Evolutionary conservation across 2,888 invertebrate species (phyloP), one percentile per base, ranked within the genome.

Genomic region (Scaptomyza tumidula): DNA sequence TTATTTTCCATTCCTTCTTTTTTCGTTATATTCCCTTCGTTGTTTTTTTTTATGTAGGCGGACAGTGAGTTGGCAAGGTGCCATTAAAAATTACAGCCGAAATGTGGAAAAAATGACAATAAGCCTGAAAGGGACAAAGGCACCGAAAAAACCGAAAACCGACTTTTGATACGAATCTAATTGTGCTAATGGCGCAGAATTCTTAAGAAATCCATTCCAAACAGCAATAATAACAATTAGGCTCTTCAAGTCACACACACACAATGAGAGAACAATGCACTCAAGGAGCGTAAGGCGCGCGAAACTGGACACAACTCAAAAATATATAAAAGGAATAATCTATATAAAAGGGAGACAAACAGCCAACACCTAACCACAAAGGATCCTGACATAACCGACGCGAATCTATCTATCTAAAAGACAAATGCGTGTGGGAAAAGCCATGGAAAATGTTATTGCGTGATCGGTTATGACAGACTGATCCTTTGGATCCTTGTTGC

Each of bases 61-160:
- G 85, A 88, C 85, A 80, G 88, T 86, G 86, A 86, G 86, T 88
- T 90, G 90, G 90, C 90, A 90, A 89, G 90, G 74, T 88, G 81
- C 79, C 80, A 90, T 89, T 90, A 89, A 90, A 90, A 88, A 73
- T 75, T 86, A 86, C 85, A 76, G 54, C 68, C 83, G 64, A 78
- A 83, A 86, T 75, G 75, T 80, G 78, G 71, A 89, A 83, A 75
- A 81, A 78, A 78, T 83, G 82, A 88, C 87, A 89, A 88, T 78
- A 79, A 82, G 77, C 72, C 74, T 41, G 41, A 71, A 19, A 19
- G 19, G 58, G 69, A 60, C 61, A 75, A 78, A 73, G 82, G 78
- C 71, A 84, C 85, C 86, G 82, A 74, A 73, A 70, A 19, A 35
- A 1, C 19, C n/a, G n/a, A n/a, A n/a, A n/a, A n/a, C 37, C 76